Conservation (phyloP, 1,140 invertebrate genomes). For the Oncopodura yosiiana region DNA sequence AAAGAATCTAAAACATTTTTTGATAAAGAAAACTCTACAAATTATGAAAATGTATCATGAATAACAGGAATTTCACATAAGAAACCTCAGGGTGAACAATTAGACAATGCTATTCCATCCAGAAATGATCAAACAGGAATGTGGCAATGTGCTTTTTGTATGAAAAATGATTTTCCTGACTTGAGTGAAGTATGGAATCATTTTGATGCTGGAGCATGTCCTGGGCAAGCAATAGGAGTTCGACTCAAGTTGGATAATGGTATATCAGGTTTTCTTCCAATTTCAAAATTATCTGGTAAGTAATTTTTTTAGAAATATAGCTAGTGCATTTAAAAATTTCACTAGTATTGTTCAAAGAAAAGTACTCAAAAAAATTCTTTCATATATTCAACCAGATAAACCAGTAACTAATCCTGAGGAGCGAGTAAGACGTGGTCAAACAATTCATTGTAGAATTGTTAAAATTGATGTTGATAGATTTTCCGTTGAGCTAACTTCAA, state of each 20-base stretch:
- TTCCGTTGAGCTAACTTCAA: conserved; percentile 85
- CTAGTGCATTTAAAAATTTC: no score
- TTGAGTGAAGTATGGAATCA: conserved; percentile 94
- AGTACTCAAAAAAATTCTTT: no score
- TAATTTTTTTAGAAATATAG: no score
- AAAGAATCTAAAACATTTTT: not conserved
- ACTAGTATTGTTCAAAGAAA: no score
- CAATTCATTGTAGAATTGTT: conserved; percentile 83
- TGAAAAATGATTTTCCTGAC: conserved; percentile 89
- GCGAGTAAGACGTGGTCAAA: conserved; percentile 72
- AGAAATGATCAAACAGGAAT: conserved; percentile 84
- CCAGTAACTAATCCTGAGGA: conserved; percentile 87
- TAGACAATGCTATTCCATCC: conserved; percentile 90
- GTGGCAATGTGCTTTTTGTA: conserved; percentile 96
- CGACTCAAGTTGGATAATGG: conserved; percentile 85
- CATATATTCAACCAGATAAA: no score
- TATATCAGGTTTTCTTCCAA: conserved; percentile 85
- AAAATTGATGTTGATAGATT: conserved; percentile 95
- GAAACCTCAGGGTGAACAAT: conserved; percentile 81
- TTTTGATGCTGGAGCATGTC: conserved; percentile 90
- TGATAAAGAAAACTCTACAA: not conserved
- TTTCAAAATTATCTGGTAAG: conserved; percentile 91
- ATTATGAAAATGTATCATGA: not conserved
- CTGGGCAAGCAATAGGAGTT: conserved; percentile 88
- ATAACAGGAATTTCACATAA: conserved; percentile 60